Conservation (phyloP, 2,113 vertebrate genomes). For the Oxyruncus cristatus region DNA sequence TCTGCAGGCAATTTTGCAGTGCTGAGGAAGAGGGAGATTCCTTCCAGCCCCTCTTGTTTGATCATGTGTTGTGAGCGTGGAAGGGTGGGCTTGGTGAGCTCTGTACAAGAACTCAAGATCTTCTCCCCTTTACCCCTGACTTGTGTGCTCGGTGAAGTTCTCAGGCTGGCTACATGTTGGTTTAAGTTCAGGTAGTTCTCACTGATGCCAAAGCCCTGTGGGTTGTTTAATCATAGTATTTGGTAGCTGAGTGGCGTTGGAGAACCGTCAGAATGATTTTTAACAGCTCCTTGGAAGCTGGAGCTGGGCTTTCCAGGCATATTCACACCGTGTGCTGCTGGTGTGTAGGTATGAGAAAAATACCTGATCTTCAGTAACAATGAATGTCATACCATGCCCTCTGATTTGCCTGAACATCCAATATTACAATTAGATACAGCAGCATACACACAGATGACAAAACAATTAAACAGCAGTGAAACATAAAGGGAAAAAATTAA, state of each 20-base stretch:
- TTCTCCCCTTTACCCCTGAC: neutral
- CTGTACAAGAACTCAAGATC: neutral
- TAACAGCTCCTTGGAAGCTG: neutral
- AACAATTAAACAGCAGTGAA: conserved; percentile 55
- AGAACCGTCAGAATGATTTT: neutral
- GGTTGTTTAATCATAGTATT: neutral
- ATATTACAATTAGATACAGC: conserved; percentile 1
- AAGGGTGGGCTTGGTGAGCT: neutral
- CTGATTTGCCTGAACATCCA: conserved; percentile 22
- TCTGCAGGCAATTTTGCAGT: neutral
- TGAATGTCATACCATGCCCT: neutral
- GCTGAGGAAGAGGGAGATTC: neutral
- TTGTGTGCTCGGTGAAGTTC: neutral
- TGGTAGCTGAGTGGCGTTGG: neutral
- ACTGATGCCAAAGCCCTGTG: neutral
- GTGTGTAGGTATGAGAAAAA: neutral
- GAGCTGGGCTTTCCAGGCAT: neutral
- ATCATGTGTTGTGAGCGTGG: neutral
- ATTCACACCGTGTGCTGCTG: neutral
- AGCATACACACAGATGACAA: neutral
- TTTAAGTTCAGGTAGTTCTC: neutral
- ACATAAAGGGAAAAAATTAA: conserved; percentile 65
- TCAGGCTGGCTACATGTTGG: neutral
- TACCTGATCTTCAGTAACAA: neutral
- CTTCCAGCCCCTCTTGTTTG: neutral